Conservation (phyloP, 2,888 invertebrate genomes). For the Myopa testacea region DNA sequence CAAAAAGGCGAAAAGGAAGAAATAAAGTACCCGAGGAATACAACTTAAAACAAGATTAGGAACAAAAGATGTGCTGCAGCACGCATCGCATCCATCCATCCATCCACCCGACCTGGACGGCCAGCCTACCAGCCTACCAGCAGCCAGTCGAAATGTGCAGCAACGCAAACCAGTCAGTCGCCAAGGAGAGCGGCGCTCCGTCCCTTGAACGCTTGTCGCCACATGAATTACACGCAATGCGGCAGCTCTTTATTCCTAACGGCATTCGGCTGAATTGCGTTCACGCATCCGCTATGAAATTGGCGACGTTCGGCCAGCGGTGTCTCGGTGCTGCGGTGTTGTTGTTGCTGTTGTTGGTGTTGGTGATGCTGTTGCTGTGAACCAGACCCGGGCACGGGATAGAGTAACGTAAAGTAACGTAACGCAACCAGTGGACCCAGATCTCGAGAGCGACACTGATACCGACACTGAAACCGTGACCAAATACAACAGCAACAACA, state of each 20-base stretch:
- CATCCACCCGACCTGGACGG: neutral
- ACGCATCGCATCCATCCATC: conserved; percentile 27
- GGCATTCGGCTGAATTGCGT: conserved; percentile 66
- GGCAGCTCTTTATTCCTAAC: conserved; percentile 53
- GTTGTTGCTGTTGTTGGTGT: too few relatives aligned
- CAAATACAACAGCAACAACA: neutral
- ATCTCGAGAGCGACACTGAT: neutral
- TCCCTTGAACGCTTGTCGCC: conserved; percentile 30
- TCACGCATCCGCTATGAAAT: conserved; percentile 67
- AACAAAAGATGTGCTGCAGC: conserved; percentile 33
- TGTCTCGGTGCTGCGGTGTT: neutral
- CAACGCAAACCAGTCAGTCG: conserved; percentile 2
- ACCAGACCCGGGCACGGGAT: neutral
- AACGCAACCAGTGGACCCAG: conserved; percentile 13
- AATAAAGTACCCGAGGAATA: neutral
- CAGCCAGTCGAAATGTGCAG: neutral
- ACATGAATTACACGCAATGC: conserved; percentile 32
- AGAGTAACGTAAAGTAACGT: neutral
- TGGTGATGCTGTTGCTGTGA: neutral
- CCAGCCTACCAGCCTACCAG: neutral
- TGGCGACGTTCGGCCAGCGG: conserved; percentile 49
- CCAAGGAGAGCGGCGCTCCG: neutral
- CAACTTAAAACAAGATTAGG: conserved; percentile 21
- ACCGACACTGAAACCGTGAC: conserved; percentile 13
- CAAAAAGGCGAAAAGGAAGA: neutral